Evolutionary conservation across 2,888 invertebrate genomes (phyloP).

Genomic region (Caenorhabditis plicata): DNA sequence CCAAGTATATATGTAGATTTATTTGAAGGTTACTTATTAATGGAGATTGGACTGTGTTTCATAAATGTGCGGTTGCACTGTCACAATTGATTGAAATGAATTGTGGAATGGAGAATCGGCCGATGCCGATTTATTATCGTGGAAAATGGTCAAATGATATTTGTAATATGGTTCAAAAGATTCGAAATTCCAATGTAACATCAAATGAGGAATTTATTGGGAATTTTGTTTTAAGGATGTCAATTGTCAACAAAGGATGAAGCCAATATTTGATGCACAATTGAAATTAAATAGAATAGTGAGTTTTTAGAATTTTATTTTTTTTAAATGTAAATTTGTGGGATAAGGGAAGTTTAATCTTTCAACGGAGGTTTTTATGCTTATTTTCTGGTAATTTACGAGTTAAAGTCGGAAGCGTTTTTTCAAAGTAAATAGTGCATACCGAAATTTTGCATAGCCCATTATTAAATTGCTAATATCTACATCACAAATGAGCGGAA

Average conservation of each 20-base stretch:
- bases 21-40: conserved; percentile 32
- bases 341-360: too few species aligned
- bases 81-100: conserved; percentile 31
- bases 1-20: background rate
- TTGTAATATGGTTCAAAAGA: conserved; percentile 38
- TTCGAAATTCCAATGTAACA: conserved; percentile 5
- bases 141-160: conserved; percentile 50
- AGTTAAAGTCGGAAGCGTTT: background rate
- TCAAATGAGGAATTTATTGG: background rate
- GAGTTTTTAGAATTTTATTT: too few species aligned
- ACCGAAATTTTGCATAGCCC: too few species aligned
- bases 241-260: conserved; percentile 6
- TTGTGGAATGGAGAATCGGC: conserved; percentile 9
- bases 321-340: too few species aligned
- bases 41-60: conserved; percentile 45
- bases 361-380: too few species aligned
- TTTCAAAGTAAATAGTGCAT: background rate
- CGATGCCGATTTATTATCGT: conserved; percentile 25
- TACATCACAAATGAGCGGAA: too few species aligned
- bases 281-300: conserved; percentile 26
- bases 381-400: too few species aligned
- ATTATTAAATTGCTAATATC: too few species aligned
- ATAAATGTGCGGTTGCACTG: conserved; percentile 39
- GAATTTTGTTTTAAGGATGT: background rate
- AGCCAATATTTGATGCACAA: conserved; percentile 4